These are phyloP conservation scores for Malachius bipustulatus DNA, from an alignment of 2,888 invertebrate species.

Conservation along the genomic window DNA sequence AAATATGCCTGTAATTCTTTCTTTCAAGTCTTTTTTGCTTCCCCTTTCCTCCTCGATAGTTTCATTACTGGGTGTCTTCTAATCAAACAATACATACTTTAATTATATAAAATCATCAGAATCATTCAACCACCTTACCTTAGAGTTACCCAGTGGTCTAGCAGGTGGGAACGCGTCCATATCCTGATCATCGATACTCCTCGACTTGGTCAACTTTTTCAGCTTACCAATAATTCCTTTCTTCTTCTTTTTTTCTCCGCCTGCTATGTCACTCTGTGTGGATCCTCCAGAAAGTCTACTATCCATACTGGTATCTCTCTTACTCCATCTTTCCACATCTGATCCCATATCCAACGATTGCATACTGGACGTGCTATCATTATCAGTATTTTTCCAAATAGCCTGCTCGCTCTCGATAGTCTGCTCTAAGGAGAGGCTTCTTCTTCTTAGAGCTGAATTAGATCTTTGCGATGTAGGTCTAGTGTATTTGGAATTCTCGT, in stretches of 20 bases:
- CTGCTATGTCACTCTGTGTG: constrained; percentile 66
- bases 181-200: constrained; percentile 62
- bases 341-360: constrained; percentile 48
- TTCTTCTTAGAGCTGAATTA: constrained; percentile 41
- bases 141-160: constrained; percentile 39
- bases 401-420: constrained; percentile 46
- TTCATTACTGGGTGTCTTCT: constrained; percentile 56
- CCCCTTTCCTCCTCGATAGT: constrained; percentile 54
- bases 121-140: no score
- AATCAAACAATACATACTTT: constrained; percentile 9
- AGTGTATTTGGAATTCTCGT: constrained; percentile 36
- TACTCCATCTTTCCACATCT: constrained; percentile 45
- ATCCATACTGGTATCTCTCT: constrained; percentile 66
- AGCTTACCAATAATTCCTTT: constrained; percentile 74
- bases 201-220: constrained; percentile 73
- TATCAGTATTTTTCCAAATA: constrained; percentile 74
- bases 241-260: constrained; percentile 63
- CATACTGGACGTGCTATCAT: constrained; percentile 69
- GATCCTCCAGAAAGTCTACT: constrained; percentile 76
- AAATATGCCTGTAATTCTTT: constrained; percentile 73
- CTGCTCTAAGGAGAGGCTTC: constrained; percentile 62
- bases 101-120: no score
- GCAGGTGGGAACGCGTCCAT: constrained; percentile 31
- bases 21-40: constrained; percentile 67
- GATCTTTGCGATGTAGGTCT: constrained; percentile 11